phyloP scores from a whole-genome alignment of 2,113 vertebrate genomes.

The Motacilla tschutschensis region DNA sequence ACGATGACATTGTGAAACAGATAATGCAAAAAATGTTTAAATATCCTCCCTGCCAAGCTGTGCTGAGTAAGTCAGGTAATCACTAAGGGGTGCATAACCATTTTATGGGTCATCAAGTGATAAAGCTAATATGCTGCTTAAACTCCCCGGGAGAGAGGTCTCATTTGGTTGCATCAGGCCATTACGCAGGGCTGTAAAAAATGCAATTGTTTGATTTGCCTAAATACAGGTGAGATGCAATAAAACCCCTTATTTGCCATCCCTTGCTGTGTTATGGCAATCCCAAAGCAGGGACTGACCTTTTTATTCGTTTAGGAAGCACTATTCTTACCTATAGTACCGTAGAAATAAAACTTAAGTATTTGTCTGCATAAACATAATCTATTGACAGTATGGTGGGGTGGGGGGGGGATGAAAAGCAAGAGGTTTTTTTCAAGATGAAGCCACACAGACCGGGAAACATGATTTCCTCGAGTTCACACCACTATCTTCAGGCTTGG shows the following conservation, averaged over 20 bases:
- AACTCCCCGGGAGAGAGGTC: conserved; percentile 40
- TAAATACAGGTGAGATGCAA: conserved; percentile 62
- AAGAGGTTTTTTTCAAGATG: not conserved
- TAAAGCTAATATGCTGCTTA: conserved; percentile 55
- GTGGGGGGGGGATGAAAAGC: not conserved
- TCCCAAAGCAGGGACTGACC: conserved; percentile 24
- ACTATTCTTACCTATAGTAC: not conserved
- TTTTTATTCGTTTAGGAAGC: conserved; percentile 29
- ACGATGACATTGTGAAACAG: conserved; percentile 41
- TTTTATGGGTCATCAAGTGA: conserved; percentile 70
- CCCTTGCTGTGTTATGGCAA: conserved; percentile 46
- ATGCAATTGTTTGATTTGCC: conserved; percentile 60
- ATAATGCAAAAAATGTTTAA: conserved; percentile 68
- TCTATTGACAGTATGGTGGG: not conserved
- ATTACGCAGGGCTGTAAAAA: conserved; percentile 53
- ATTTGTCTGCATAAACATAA: not conserved
- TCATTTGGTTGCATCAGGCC: conserved; percentile 17
- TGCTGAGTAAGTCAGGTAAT: conserved; percentile 69
- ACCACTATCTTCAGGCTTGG: not conserved
- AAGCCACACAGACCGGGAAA: not conserved
- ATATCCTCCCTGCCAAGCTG: conserved; percentile 48
- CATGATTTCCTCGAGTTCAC: not conserved
- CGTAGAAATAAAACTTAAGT: conserved; percentile 28
- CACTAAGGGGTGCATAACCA: conserved; percentile 66
- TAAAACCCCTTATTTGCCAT: conserved; percentile 45